These are phyloP conservation scores for Anableps anableps DNA, from an alignment of 2,797 vertebrate species.

Conservation along the genomic window DNA sequence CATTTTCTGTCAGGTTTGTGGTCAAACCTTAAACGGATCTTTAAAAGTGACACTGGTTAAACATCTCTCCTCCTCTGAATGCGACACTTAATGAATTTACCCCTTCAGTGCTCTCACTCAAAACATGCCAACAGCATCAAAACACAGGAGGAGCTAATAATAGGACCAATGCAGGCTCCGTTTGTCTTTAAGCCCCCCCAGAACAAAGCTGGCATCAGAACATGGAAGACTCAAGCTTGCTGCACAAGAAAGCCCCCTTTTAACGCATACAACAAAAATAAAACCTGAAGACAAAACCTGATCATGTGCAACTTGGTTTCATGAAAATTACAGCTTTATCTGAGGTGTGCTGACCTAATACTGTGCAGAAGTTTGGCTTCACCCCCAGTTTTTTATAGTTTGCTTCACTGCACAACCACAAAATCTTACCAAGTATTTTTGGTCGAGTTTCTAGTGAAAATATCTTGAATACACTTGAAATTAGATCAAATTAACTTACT, in stretches of 20 bases:
- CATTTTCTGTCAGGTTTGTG: neutral
- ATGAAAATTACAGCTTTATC: slow-evolving; percentile 17
- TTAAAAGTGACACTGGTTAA: slow-evolving; percentile 15
- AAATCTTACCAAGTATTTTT: too few relatives aligned
- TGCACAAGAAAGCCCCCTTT: neutral
- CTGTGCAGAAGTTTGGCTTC: neutral
- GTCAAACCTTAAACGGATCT: slow-evolving; percentile 8
- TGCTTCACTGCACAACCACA: too few relatives aligned
- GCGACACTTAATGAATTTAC: slow-evolving; percentile 35
- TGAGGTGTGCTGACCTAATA: neutral
- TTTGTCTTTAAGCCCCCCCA: slow-evolving; percentile 51
- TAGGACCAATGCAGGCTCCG: slow-evolving; percentile 31
- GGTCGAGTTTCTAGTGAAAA: too few relatives aligned
- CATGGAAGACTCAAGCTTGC: slow-evolving; percentile 2
- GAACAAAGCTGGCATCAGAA: slow-evolving; percentile 46
- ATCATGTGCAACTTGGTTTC: slow-evolving; percentile 20
- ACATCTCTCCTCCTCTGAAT: slow-evolving; percentile 22
- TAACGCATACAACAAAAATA: neutral
- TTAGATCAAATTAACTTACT: too few relatives aligned
- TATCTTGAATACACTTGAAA: too few relatives aligned
- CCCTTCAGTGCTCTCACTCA: slow-evolving; percentile 14
- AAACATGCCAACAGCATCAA: slow-evolving; percentile 35
- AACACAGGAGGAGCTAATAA: slow-evolving; percentile 55
- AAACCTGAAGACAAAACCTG: neutral
- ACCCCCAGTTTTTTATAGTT: neutral